These are phyloP conservation scores for Orius insidiosus DNA, from an alignment of 1,140 invertebrate genomes.

Conservation along the genomic window DNA sequence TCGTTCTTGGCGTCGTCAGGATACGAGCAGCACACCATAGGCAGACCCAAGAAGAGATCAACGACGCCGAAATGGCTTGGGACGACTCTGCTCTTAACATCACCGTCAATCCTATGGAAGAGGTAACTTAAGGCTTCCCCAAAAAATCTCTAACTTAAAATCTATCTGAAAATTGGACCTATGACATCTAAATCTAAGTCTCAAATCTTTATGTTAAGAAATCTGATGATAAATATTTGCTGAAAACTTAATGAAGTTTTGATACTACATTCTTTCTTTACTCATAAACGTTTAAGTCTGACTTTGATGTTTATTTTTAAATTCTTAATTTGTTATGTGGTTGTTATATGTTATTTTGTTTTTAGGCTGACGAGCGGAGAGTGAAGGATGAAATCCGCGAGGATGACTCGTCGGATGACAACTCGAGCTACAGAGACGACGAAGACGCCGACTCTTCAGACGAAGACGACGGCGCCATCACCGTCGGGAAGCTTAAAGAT, in stretches of 20 bases:
- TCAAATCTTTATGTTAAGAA: too few species aligned
- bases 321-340: not conserved
- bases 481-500: slow-evolving; percentile 25
- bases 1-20: slow-evolving; percentile 58
- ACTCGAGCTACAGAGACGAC: slow-evolving; percentile 21
- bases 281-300: not conserved
- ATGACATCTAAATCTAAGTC: too few species aligned
- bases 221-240: not conserved
- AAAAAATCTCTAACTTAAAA: too few species aligned
- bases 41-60: slow-evolving; percentile 30
- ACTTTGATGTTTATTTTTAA: slow-evolving; percentile 2
- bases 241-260: too few species aligned
- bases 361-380: slow-evolving; percentile 15
- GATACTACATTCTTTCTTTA: not conserved
- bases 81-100: slow-evolving; percentile 93
- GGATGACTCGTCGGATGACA: slow-evolving; percentile 36
- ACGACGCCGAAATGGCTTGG: slow-evolving; percentile 87
- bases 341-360: slow-evolving; percentile 12
- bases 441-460: slow-evolving; percentile 34
- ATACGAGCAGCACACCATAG: slow-evolving; percentile 45
- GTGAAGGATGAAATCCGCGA: slow-evolving; percentile 30
- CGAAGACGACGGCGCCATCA: slow-evolving; percentile 27
- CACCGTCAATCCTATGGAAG: slow-evolving; percentile 94
- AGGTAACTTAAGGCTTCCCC: too few species aligned
- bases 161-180: too few species aligned